These are phyloP conservation scores for Microctonus brassicae DNA, from an alignment of 2,888 invertebrate genomes.

Conservation along the genomic window DNA sequence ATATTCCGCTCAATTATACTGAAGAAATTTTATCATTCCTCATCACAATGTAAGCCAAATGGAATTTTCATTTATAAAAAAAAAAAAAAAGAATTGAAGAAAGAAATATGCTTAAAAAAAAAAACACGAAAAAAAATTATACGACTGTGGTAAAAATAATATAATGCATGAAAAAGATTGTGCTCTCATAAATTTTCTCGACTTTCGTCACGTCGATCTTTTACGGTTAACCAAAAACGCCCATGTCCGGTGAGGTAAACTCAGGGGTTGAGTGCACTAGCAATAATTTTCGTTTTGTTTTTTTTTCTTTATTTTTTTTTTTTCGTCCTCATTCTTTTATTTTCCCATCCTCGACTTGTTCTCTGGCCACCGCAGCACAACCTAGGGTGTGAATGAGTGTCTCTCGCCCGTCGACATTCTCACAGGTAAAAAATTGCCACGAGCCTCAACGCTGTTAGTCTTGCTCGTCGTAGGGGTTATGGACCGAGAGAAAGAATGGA, in stretches of 20 bases:
- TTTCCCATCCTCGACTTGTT: background rate
- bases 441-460: slow-evolving; percentile 50
- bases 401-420: slow-evolving; percentile 45
- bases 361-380: slow-evolving; percentile 4
- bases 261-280: slow-evolving; percentile 20
- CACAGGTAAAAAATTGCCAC: slow-evolving; percentile 58
- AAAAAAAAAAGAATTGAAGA: too few relatives aligned
- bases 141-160: background rate
- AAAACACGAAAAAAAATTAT: background rate
- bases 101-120: background rate
- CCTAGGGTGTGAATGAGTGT: slow-evolving; percentile 33
- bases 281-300: slow-evolving; percentile 47
- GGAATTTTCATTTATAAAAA: background rate
- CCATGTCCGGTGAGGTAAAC: slow-evolving; percentile 13
- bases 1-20: background rate
- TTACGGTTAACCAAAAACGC: slow-evolving; percentile 29
- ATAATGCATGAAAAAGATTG: slow-evolving; percentile 24
- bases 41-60: background rate
- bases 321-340: background rate
- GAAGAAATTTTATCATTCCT: background rate
- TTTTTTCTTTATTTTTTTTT: background rate
- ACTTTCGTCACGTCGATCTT: slow-evolving; percentile 34
- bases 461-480: slow-evolving; percentile 51
- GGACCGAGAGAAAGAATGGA: slow-evolving; percentile 55
- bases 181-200: background rate